Evolutionary conservation across 2,888 invertebrate species (phyloP), one percentile per base, ranked within the genome.

Genomic region (Aphrophora alni): DNA sequence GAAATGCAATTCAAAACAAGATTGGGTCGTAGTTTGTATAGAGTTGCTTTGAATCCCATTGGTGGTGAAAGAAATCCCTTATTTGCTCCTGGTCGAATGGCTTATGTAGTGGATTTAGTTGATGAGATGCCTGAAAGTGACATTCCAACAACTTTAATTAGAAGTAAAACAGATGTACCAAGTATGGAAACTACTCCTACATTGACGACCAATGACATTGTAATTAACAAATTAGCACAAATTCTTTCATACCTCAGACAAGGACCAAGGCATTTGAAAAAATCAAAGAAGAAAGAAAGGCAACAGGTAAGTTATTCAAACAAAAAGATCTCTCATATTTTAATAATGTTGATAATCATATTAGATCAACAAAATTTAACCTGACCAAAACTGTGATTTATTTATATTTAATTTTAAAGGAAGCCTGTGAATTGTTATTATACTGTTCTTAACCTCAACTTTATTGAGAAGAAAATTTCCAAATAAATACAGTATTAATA

Each of bases 31-130:
- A 94, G 95, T 85, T 92, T 97, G 82, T 93, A 92, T 87, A 92
- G 93, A 84, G 84, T 84, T 25, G 84, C 83, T 77, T 78, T 84
- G 75, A 82, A 83, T 26, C 87, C 84, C 71, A 82, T 83, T 44
- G 83, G 85, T 38, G 91, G 96, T 44, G 92, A 93, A 68, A 91
- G 96, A 79, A 97, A 97, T 87, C 99, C 99, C 86, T 88, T 98
- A 81, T 99, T 99, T 89, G 93, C 95, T 0, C 95, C 98, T 0
- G 97, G 98, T 0, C 92, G 99, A 69, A 99, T 99, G 98, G 99
- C 99, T 0, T 99, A 99, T 88, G 95, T 98, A 0, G 97, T 99
- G 51, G 99, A 99, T 86, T 89, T 99, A 85, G 97, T 97, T 77
- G 95, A 95, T 84, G 97, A 96, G 84, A 91, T 90, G 85, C 91